phyloP scores from a whole-genome alignment of 2,113 vertebrate species.

The Falcunculus frontatus region DNA sequence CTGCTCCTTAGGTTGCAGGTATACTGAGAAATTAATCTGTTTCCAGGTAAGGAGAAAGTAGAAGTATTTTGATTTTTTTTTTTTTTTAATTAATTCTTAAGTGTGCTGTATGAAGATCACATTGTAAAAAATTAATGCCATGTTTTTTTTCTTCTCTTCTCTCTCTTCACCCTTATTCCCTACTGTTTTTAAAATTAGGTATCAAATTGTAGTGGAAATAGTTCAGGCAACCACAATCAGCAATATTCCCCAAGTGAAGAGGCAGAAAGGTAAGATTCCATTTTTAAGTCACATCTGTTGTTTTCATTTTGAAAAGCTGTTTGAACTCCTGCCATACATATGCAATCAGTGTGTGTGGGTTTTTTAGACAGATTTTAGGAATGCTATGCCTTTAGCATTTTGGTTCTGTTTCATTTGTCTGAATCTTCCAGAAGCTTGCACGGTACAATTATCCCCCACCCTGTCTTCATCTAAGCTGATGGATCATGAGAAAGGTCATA shows the following conservation, averaged over 20 bases:
- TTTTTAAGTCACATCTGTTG: constrained; percentile 27
- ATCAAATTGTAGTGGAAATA: constrained; percentile 98
- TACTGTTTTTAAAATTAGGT: constrained; percentile 75
- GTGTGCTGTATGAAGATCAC: background rate
- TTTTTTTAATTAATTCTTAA: background rate
- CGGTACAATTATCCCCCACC: background rate
- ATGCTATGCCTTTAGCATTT: background rate
- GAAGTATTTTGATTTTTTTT: background rate
- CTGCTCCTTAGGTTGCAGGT: background rate
- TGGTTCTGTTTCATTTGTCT: background rate
- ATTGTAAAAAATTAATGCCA: background rate
- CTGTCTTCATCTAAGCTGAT: background rate
- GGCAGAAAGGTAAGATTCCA: constrained; percentile 88
- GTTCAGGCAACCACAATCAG: constrained; percentile 97
- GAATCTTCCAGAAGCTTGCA: background rate
- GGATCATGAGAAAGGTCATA: background rate
- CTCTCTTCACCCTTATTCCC: background rate
- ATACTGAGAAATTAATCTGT: background rate
- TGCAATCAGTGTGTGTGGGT: background rate
- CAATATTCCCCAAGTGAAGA: constrained; percentile 95
- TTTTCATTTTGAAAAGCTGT: constrained; percentile 12
- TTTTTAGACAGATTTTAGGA: background rate
- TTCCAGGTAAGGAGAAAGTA: background rate
- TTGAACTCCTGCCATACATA: background rate
- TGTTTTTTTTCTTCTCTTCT: background rate